Percentiles rank a stretch among this genome's conserved stretches.
phyloP scores from a whole-genome alignment of 2,888 invertebrate genomes.

The Leptodirus hochenwartii region DNA sequence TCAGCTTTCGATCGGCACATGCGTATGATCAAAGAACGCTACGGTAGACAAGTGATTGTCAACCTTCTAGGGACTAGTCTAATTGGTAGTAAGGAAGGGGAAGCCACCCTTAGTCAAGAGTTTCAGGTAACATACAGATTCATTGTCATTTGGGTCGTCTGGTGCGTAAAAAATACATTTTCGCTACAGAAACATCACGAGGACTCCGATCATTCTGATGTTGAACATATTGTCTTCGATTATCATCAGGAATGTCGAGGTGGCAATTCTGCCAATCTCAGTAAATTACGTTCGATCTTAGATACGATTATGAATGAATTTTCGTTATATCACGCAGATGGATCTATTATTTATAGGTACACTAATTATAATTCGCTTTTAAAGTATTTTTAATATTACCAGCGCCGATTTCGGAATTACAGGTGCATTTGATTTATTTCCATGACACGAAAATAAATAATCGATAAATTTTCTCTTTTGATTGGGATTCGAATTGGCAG shows the following conservation, averaged over 20 bases:
- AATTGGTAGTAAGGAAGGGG: constrained; percentile 92
- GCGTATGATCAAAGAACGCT: constrained; percentile 65
- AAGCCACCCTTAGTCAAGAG: constrained; percentile 84
- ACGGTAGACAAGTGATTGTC: constrained; percentile 80
- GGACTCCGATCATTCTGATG: constrained; percentile 61
- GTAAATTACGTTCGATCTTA: constrained; percentile 65
- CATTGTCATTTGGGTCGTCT: too few species aligned
- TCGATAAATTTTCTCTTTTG: too few species aligned
- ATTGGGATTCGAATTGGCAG: too few species aligned
- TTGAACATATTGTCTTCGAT: constrained; percentile 84
- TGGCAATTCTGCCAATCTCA: constrained; percentile 61
- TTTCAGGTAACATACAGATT: constrained; percentile 56
- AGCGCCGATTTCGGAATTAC: too few species aligned
- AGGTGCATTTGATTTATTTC: too few species aligned
- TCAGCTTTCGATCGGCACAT: constrained; percentile 89
- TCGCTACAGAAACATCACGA: constrained; percentile 69
- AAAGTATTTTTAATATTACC: constrained; percentile 6
- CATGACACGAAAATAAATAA: too few species aligned
- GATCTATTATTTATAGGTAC: constrained; percentile 26
- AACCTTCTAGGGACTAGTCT: constrained; percentile 83
- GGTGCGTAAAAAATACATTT: constrained; percentile 16
- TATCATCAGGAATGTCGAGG: constrained; percentile 89
- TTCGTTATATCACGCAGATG: constrained; percentile 36
- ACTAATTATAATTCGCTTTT: too few species aligned
- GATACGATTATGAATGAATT: constrained; percentile 41